Conservation (phyloP, 2,113 vertebrate genomes). For the Microcebus tavaratra region DNA sequence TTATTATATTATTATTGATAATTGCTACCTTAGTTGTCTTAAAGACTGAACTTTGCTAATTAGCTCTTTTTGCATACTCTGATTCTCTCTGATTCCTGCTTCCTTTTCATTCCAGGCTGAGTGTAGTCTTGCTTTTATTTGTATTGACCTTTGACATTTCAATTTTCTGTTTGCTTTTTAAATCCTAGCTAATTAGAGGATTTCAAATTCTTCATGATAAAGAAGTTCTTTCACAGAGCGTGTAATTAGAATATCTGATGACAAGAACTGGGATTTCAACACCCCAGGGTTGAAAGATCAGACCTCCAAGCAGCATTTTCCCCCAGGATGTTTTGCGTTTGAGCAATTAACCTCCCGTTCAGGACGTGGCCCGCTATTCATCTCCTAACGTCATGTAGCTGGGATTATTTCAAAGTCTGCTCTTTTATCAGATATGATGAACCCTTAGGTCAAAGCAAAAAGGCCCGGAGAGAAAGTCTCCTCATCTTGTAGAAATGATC, state of each 20-base stretch:
- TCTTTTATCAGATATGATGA: conserved; percentile 50
- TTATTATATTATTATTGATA: conserved; percentile 14
- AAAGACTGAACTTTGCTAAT: conserved; percentile 62
- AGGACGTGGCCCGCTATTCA: conserved; percentile 38
- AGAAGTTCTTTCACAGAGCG: conserved; percentile 28
- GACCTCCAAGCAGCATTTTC: conserved; percentile 23
- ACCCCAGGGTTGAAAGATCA: conserved; percentile 47
- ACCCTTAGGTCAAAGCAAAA: conserved; percentile 66
- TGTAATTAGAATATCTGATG: conserved; percentile 74
- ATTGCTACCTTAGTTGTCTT: conserved; percentile 36
- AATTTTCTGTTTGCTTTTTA: conserved; percentile 80
- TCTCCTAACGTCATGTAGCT: conserved; percentile 27
- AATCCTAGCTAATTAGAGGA: conserved; percentile 74
- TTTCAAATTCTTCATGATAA: conserved; percentile 59
- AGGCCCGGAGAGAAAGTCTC: conserved; percentile 32
- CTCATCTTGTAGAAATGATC: conserved; percentile 21
- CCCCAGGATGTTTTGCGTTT: conserved; percentile 51
- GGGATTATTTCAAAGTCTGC: conserved; percentile 56
- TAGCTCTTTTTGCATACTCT: background rate
- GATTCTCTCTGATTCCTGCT: background rate
- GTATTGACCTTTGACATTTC: conserved; percentile 69
- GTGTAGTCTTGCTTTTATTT: conserved; percentile 65
- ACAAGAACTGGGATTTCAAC: conserved; percentile 47
- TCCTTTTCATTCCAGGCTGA: background rate
- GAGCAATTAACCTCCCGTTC: conserved; percentile 73